Evolutionary conservation across 2,113 vertebrate species (phyloP).

Genomic region (Nipponia nippon): DNA sequence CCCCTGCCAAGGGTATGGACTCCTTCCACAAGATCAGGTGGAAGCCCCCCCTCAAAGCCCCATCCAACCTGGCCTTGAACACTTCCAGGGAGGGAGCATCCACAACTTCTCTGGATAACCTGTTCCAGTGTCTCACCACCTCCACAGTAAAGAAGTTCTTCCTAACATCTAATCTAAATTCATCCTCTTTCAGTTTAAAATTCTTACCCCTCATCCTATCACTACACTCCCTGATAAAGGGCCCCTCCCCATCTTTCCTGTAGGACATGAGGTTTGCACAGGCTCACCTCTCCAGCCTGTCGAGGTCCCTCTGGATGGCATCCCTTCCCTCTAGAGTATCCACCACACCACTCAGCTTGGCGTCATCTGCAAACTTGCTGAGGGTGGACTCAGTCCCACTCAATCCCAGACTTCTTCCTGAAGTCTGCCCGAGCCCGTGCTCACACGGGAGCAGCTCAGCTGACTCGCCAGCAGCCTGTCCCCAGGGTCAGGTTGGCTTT

Average conservation of each 20-base stretch:
- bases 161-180: background rate
- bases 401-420: background rate
- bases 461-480: background rate
- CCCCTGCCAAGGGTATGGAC: background rate
- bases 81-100: background rate
- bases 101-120: background rate
- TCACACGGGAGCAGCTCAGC: background rate
- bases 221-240: background rate
- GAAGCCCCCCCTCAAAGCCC: background rate
- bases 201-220: fast-evolving
- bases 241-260: background rate
- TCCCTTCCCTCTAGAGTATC: background rate
- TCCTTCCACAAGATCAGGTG: no score
- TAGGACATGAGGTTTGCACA: fast-evolving
- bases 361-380: background rate
- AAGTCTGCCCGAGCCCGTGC: background rate
- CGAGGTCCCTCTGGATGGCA: background rate
- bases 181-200: background rate
- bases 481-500: background rate
- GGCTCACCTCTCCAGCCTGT: background rate
- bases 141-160: background rate
- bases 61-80: background rate
- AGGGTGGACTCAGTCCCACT: background rate
- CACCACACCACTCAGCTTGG: background rate
- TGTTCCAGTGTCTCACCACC: background rate